These are phyloP conservation scores for Oenanthe melanoleuca DNA, from an alignment of 2,113 vertebrate genomes.

Conservation along the genomic window DNA sequence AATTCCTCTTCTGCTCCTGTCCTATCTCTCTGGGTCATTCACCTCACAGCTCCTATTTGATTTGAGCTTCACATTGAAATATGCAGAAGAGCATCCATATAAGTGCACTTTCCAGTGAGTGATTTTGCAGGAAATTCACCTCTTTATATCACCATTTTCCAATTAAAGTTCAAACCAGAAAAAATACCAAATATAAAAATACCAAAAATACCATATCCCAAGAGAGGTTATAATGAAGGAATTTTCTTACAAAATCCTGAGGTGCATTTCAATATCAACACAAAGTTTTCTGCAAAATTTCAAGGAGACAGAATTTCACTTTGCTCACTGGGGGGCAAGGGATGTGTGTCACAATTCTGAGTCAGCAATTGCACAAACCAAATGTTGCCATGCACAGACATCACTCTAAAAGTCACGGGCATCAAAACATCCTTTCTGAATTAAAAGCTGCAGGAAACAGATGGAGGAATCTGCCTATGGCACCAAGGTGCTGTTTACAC, in stretches of 20 bases:
- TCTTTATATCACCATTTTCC: background rate
- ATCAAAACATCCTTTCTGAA: background rate
- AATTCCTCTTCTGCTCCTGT: background rate
- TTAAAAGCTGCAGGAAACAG: background rate
- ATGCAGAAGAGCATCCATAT: background rate
- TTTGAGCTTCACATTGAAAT: background rate
- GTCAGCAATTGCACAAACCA: background rate
- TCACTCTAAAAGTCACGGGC: background rate
- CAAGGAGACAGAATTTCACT: background rate
- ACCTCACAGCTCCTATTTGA: background rate
- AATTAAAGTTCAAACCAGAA: background rate
- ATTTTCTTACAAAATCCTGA: background rate
- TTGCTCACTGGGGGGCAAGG: fast-evolving
- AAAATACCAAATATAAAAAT: too few species aligned
- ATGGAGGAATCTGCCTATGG: background rate
- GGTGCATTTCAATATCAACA: background rate
- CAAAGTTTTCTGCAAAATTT: background rate
- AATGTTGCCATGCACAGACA: background rate
- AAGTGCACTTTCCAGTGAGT: background rate
- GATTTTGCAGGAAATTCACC: background rate
- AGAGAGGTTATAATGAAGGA: background rate
- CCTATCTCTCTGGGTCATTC: background rate
- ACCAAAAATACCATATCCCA: background rate
- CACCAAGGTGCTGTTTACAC: background rate
- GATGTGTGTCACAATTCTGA: background rate